A percentile compares a stretch with the other conserved stretches of the same genome.
Conservation (phyloP, 2,888 invertebrate species). For the Cephus rjabovi region DNA sequence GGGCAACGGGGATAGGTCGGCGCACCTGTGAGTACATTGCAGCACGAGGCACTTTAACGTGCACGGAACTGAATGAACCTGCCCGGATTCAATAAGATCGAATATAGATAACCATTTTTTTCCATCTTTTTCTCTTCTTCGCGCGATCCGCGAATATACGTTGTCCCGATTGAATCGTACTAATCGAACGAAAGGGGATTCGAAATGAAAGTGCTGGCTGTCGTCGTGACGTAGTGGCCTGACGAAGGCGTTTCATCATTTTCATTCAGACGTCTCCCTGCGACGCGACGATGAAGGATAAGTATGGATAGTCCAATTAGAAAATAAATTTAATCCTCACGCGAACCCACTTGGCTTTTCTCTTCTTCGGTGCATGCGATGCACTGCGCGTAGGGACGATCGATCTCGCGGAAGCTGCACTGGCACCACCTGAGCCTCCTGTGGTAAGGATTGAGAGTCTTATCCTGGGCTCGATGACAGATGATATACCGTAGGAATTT, state of each 20-base stretch:
- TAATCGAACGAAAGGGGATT: not conserved
- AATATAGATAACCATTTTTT: not conserved
- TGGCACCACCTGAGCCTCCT: not conserved
- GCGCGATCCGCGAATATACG: not conserved
- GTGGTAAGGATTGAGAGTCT: not conserved
- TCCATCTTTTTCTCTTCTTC: not conserved
- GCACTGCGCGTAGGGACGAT: not conserved
- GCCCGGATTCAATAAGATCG: not conserved
- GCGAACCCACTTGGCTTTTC: not conserved
- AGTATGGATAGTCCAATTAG: not conserved
- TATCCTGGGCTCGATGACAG: not conserved
- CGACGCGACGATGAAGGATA: not conserved
- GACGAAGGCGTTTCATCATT: not conserved
- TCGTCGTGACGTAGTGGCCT: not conserved
- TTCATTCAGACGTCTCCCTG: not conserved
- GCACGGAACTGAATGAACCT: not conserved
- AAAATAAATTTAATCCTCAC: not conserved
- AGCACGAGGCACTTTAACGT: not conserved
- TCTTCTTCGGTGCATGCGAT: not conserved
- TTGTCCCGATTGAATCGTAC: not conserved
- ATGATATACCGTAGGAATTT: not conserved
- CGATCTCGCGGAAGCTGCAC: not conserved
- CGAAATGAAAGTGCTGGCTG: not conserved
- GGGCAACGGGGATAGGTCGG: not conserved
- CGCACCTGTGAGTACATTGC: not conserved